phyloP scores from a whole-genome alignment of 2,888 invertebrate genomes.

The Poecilus cupreus region DNA sequence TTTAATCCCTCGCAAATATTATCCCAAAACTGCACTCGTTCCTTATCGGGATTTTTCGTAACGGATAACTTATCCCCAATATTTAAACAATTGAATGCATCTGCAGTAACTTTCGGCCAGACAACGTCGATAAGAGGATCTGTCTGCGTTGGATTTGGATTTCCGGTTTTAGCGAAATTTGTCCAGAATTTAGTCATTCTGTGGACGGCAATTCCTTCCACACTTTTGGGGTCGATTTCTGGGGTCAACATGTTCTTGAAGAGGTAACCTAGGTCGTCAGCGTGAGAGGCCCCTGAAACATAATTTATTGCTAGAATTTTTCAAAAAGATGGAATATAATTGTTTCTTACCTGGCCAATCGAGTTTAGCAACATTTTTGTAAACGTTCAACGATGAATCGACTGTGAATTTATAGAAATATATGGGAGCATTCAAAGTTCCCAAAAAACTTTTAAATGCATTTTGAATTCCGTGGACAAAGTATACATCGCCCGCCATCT shows the following conservation, averaged over 20 bases:
- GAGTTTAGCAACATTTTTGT: conserved; percentile 60
- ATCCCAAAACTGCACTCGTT: conserved; percentile 68
- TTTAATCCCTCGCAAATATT: conserved; percentile 44
- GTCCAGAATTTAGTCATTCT: conserved; percentile 66
- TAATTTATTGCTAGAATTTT: conserved; percentile 30
- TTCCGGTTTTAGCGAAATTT: conserved; percentile 66
- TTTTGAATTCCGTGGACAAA: conserved; percentile 63
- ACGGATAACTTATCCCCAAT: conserved; percentile 65
- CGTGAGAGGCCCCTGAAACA: conserved; percentile 66
- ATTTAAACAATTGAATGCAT: conserved; percentile 65
- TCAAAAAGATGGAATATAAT: too few species aligned
- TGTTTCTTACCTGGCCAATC: conserved; percentile 61
- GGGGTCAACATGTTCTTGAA: conserved; percentile 64
- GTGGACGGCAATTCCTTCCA: conserved; percentile 63
- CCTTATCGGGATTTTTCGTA: conserved; percentile 64
- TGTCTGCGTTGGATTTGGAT: conserved; percentile 62
- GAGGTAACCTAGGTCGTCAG: conserved; percentile 66
- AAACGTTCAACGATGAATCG: conserved; percentile 62
- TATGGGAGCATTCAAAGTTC: conserved; percentile 61
- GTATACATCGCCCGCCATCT: conserved; percentile 60
- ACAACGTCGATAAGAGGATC: conserved; percentile 61
- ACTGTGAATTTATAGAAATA: conserved; percentile 65
- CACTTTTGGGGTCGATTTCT: conserved; percentile 58
- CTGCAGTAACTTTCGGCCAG: conserved; percentile 66
- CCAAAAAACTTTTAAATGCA: conserved; percentile 61